These are phyloP conservation scores for Tarsius wallacei DNA, from an alignment of 2,797 vertebrate genomes.

Conservation along the genomic window DNA sequence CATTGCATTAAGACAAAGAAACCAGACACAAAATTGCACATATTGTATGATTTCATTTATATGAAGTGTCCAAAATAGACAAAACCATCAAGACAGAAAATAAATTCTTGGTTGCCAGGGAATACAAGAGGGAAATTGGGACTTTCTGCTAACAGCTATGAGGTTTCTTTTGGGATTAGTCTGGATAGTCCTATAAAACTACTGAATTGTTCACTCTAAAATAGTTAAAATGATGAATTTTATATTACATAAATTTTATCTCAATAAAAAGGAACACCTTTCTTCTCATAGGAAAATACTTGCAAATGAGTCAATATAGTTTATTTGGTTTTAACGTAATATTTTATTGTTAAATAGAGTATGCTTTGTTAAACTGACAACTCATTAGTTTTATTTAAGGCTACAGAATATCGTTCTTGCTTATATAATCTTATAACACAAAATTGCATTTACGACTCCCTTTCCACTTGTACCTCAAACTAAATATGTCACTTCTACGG, in stretches of 20 bases:
- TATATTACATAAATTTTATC: background rate
- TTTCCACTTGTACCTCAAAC: background rate
- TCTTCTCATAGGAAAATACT: conserved; percentile 19
- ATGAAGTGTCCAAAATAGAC: background rate
- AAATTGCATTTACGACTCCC: background rate
- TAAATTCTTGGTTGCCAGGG: background rate
- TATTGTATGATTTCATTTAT: background rate
- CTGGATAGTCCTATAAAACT: background rate
- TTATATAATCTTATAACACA: background rate
- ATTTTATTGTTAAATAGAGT: conserved; percentile 9
- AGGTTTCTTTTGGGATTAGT: background rate
- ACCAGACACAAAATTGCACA: background rate
- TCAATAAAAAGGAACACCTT: background rate
- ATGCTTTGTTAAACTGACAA: background rate
- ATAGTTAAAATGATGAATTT: background rate
- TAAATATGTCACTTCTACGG: background rate
- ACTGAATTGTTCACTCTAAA: background rate
- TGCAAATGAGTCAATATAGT: background rate
- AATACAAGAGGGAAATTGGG: background rate
- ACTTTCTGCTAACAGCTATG: background rate
- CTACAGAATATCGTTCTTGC: background rate
- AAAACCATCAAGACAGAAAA: background rate
- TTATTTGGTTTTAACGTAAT: conserved; percentile 30
- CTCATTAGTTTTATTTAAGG: background rate
- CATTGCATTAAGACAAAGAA: background rate